Evolutionary conservation across 1,140 invertebrate species (phyloP).

Genomic region (Aphaenogaster rudis): DNA sequence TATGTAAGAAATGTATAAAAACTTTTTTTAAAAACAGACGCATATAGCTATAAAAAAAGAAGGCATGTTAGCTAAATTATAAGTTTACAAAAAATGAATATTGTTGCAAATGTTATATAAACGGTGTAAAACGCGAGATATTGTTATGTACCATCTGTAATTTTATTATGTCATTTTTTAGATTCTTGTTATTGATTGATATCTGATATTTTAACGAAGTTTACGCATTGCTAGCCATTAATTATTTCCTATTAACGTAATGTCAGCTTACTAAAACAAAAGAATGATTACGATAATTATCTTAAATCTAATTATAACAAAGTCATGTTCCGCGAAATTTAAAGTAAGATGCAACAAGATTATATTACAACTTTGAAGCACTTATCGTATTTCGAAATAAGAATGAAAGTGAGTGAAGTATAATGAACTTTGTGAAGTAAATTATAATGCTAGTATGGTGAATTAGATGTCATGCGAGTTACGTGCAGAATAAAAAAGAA

Average conservation of each 20-base stretch:
- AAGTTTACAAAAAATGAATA: not conserved
- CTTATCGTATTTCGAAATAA: not conserved
- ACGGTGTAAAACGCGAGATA: not conserved
- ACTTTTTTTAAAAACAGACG: not conserved
- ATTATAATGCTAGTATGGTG: not conserved
- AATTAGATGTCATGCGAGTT: not conserved
- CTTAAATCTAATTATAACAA: not conserved
- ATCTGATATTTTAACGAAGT: not conserved
- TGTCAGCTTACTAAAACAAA: not conserved
- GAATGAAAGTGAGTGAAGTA: not conserved
- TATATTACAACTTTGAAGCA: conserved; percentile 14
- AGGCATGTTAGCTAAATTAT: not conserved
- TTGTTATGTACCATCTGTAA: not conserved
- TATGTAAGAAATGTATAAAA: not conserved
- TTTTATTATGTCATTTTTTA: not conserved
- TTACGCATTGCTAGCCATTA: not conserved
- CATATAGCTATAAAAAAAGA: not conserved
- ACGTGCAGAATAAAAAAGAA: not conserved
- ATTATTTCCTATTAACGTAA: not conserved
- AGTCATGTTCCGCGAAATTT: not conserved
- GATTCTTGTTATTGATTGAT: not conserved
- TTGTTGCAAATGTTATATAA: not conserved
- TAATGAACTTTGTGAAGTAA: not conserved
- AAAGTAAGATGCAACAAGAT: not conserved
- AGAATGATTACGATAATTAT: not conserved